A percentile compares a stretch with the other conserved stretches of the same genome.
phyloP scores from a whole-genome alignment of 2,888 invertebrate species.

The Invenusta paracnida region DNA sequence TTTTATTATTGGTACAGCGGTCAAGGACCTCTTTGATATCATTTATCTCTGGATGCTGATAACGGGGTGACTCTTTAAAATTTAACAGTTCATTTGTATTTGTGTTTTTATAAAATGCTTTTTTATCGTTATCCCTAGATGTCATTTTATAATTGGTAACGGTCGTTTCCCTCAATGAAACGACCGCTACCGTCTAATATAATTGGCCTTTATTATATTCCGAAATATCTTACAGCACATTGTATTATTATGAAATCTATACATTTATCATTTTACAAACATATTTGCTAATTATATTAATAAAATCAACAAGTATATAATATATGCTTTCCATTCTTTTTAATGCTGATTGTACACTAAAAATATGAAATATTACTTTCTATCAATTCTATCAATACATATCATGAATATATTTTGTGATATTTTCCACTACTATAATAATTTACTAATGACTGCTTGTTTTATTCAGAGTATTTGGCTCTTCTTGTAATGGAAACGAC shows the following conservation, averaged over 20 bases:
- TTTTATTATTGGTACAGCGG: background rate
- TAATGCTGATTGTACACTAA: background rate
- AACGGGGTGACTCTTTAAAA: background rate
- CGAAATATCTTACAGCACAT: background rate
- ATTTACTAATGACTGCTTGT: background rate
- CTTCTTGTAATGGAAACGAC: background rate
- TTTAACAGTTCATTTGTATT: background rate
- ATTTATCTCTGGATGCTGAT: background rate
- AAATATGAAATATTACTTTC: background rate
- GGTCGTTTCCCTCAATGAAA: background rate
- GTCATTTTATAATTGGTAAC: background rate
- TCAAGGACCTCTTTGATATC: background rate
- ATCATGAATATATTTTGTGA: background rate
- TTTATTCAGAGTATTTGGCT: background rate
- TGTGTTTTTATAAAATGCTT: background rate
- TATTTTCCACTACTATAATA: background rate
- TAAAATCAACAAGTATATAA: no score
- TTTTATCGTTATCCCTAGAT: background rate
- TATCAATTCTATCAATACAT: background rate
- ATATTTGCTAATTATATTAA: background rate
- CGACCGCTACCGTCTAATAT: background rate
- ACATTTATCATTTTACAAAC: background rate
- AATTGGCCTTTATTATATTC: background rate
- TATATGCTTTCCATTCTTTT: background rate
- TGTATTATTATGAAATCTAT: background rate